A percentile compares a stretch with the other conserved stretches of the same genome.
These are phyloP conservation scores for Phalera bucephala DNA, from an alignment of 2,888 invertebrate species.

Conservation along the genomic window DNA sequence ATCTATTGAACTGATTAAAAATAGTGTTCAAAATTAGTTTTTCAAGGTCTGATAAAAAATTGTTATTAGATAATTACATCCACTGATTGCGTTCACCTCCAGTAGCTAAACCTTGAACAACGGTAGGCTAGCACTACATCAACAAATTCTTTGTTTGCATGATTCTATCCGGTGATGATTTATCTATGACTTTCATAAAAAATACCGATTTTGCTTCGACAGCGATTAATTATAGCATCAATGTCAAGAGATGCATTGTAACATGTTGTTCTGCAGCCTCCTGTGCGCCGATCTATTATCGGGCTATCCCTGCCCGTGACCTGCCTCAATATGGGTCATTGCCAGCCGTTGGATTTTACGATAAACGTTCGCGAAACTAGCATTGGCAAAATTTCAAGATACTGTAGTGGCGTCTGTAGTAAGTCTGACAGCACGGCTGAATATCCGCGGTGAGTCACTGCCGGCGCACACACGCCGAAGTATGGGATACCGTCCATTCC, in stretches of 20 bases:
- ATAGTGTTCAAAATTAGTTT: no score
- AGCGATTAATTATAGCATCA: no score
- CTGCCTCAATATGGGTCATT: constrained; percentile 74
- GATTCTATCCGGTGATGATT: no score
- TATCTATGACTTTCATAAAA: no score
- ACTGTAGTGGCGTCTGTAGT: constrained; percentile 73
- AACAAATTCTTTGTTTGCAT: no score
- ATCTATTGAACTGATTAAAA: no score
- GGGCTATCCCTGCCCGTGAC: constrained; percentile 62
- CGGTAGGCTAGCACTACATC: no score
- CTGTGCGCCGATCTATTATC: constrained; percentile 37
- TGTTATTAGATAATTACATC: no score
- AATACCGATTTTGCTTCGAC: no score
- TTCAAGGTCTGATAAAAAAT: no score
- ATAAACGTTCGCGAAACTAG: constrained; percentile 70
- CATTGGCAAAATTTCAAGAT: constrained; percentile 81
- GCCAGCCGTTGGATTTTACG: constrained; percentile 74
- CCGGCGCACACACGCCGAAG: constrained; percentile 21
- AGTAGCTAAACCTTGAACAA: no score
- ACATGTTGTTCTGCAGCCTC: constrained; percentile 9
- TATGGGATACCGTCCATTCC: constrained; percentile 30
- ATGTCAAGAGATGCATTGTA: background rate
- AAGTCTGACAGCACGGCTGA: constrained; percentile 63
- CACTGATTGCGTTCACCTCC: no score
- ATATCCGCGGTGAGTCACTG: constrained; percentile 56